Conservation (phyloP, 2,797 vertebrate genomes). For the Vultur gryphus region DNA sequence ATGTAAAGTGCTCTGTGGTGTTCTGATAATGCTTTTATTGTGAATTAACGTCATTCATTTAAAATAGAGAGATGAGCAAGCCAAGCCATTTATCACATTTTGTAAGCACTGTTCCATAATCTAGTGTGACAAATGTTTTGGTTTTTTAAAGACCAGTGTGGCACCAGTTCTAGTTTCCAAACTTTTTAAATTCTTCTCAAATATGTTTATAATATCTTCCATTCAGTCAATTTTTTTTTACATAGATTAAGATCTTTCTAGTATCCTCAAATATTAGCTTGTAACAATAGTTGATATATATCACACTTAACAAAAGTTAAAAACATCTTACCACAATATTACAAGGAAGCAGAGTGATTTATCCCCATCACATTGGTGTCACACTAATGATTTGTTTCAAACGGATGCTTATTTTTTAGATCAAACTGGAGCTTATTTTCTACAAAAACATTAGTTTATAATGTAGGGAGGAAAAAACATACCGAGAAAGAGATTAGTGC, state of each 20-base stretch:
- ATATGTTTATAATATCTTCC: not conserved
- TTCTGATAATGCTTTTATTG: not conserved
- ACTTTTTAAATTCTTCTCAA: not conserved
- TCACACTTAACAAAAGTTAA: not conserved
- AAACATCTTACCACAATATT: not conserved
- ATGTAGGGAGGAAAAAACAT: not conserved
- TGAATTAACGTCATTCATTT: not conserved
- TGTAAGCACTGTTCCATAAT: not conserved
- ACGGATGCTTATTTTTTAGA: not conserved
- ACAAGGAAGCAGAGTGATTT: not conserved
- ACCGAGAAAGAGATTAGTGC: not conserved
- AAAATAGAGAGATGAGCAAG: not conserved
- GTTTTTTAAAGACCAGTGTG: not conserved
- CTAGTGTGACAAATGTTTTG: not conserved
- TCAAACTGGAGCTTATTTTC: not conserved
- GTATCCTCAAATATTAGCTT: not conserved
- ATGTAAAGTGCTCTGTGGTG: not conserved
- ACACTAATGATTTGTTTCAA: not conserved
- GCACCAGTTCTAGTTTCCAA: not conserved
- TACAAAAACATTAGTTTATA: not conserved
- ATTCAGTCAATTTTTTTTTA: not conserved
- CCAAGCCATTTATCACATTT: not conserved
- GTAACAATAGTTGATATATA: not conserved
- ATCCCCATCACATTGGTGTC: not conserved
- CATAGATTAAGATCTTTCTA: not conserved